Evolutionary conservation across 2,888 invertebrate species (phyloP), one percentile per base, ranked within the genome.

Genomic region (Branchipolynoe longqiensis): DNA sequence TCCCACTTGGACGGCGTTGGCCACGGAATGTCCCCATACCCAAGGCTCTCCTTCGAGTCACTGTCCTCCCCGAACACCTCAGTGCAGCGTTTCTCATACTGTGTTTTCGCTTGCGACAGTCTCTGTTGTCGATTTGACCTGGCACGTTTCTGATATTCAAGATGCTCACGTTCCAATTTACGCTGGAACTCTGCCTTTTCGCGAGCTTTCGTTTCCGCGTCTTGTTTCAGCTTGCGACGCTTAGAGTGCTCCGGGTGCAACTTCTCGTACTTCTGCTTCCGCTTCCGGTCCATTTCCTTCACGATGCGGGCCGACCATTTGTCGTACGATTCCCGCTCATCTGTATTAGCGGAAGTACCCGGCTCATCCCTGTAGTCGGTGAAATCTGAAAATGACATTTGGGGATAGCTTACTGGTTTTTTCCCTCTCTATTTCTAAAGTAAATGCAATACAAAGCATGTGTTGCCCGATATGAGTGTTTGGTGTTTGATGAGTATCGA

Each of bases 1-100:
- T 56, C 82, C 38, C 58, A 48, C 22, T 82, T 82, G 25, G 56
- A 3, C 1, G 56, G 87, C 41, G 84, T 54, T 0, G 92, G 92
- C 92, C 92, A 92, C 0, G 92, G 92, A 33, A 92, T 89, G 83
- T 91, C 91, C 0, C 74, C 83, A 86, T 84, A 92, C 18, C 87
- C 85, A 48, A 92, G 40, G 0, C 12, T 33, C 38, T 22, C 31
- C 18, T 38, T 33, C 22, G 41, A 28, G 22, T 22, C n/a, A 31
- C 1, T 0, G 4, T 40, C 36, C 0, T 73, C 48, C 25, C 82
- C 73, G 62, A 87, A 84, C 28, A 86, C 31, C 28, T 59, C 48
- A 84, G 18, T 74, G 82, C 22, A 86, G 33, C 56, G 54, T 14
- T 22, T 28, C 40, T 88, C 83, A 58, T 87, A 87, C 1, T 41